Conservation (phyloP, 2,888 invertebrate genomes). For the Sesia apiformis region DNA sequence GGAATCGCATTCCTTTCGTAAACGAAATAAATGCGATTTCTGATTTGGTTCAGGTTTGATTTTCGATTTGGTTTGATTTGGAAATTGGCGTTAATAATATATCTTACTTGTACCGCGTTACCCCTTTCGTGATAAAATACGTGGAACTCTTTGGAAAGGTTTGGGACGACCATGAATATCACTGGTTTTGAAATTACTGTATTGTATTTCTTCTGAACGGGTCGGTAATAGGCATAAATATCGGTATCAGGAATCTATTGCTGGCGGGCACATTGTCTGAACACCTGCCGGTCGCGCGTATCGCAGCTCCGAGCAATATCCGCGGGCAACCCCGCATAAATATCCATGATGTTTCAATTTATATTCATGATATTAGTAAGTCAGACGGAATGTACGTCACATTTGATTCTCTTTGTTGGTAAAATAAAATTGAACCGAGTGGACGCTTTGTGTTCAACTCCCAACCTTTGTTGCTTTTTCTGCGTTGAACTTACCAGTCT, state of each 20-base stretch:
- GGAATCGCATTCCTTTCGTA: too few species aligned
- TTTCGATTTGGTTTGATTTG: too few species aligned
- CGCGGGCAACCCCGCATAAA: slow-evolving; percentile 59
- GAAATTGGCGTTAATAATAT: background rate
- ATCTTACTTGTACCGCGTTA: background rate
- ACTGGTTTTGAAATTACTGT: slow-evolving; percentile 27
- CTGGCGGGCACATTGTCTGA: slow-evolving; percentile 62
- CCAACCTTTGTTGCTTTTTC: background rate
- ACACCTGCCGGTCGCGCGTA: slow-evolving; percentile 53
- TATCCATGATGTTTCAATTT: slow-evolving; percentile 71
- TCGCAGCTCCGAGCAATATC: slow-evolving; percentile 53
- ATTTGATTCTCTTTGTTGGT: slow-evolving; percentile 67
- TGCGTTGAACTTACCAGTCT: too few species aligned
- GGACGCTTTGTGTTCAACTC: background rate
- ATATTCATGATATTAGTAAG: slow-evolving; percentile 72
- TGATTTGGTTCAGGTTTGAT: background rate
- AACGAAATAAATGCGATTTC: background rate
- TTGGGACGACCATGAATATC: slow-evolving; percentile 16
- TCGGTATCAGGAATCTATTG: slow-evolving; percentile 65
- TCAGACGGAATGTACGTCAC: slow-evolving; percentile 56
- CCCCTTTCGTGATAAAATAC: slow-evolving; percentile 3
- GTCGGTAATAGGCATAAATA: slow-evolving; percentile 67
- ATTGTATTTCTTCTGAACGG: slow-evolving; percentile 50
- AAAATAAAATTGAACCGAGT: slow-evolving; percentile 23
- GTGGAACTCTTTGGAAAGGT: slow-evolving; percentile 8